Conservation (phyloP, 2,797 vertebrate species). For the Hoplostethus mediterraneus region DNA sequence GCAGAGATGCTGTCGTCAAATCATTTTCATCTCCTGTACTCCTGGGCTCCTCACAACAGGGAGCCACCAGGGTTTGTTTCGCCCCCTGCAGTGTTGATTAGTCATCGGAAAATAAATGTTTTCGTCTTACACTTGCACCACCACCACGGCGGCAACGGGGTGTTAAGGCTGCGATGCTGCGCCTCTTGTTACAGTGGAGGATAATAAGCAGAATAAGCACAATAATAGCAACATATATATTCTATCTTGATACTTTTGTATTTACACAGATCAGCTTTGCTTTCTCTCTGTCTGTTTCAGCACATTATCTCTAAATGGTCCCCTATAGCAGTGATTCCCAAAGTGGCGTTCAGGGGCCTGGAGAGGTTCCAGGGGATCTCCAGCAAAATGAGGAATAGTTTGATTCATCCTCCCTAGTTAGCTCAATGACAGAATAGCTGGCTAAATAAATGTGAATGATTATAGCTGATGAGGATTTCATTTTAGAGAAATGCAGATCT, state of each 20-base stretch:
- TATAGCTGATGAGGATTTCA: too few species aligned
- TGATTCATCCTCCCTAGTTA: too few species aligned
- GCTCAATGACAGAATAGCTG: too few species aligned
- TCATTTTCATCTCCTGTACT: constrained; percentile 68
- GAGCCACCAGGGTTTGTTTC: constrained; percentile 29
- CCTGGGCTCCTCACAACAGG: constrained; percentile 34
- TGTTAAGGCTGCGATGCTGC: constrained; percentile 14
- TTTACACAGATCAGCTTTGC: not conserved
- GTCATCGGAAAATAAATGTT: constrained; percentile 49
- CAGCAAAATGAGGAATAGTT: too few species aligned
- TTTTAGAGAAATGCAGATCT: too few species aligned
- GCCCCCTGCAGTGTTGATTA: constrained; percentile 48
- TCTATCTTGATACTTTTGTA: not conserved
- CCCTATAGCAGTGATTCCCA: too few species aligned
- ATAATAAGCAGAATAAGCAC: not conserved
- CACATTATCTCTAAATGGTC: too few species aligned
- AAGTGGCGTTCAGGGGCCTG: too few species aligned
- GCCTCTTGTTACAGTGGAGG: constrained; percentile 9
- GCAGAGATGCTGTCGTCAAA: constrained; percentile 65
- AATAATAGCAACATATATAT: not conserved
- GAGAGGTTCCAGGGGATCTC: too few species aligned
- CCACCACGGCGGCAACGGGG: not conserved
- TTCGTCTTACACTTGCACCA: constrained; percentile 29
- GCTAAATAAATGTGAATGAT: too few species aligned
- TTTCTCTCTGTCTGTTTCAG: too few species aligned